Evolutionary conservation across 2,888 invertebrate genomes (phyloP), one percentile per base, ranked within the genome.

Genomic region (Resseliella maxima): DNA sequence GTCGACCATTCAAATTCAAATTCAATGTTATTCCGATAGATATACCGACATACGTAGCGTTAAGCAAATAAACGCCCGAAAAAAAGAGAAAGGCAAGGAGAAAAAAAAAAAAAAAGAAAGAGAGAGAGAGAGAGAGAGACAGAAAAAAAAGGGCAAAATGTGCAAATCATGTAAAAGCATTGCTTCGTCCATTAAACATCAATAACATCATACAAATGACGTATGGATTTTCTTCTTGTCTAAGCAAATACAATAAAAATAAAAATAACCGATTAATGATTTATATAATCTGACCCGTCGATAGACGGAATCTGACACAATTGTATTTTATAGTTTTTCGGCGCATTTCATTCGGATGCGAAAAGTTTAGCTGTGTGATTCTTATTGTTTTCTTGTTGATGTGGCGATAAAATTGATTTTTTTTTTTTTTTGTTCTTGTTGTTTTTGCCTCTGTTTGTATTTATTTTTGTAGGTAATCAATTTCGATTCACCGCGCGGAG

Each of bases 401-500:
- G 24, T n/a, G 0, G 10, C 1, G n/a, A n/a, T 31, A 3, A 6
- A 15, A 27, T 72, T 72, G 72, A 72, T 27, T 72, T 27, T 72
- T 27, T 72, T 35, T 10, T 6, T 27, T 72, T 72, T 50, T 8
- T 3, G 18, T 50, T 50, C 12, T 15, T 50, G 50, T 21, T 50
- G 8, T 50, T 50, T 59, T 59, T 59, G 5, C n/a, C 6, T 59
- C 18, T 59, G 24, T 59, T 59, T 59, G 24, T 18, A 18, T 50
- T 59, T 59, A 24, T 59, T 86, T 92, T 83, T n/a, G 35, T 93
- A 97, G 97, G 97, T 97, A 92, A 97, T 98, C 92, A 97, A 96
- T 93, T 98, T 97, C 92, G 97, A 97, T 91, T 97, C 97, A 87
- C 95, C 95, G 86, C 93, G 97, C 88, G 97, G 97, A 85, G 97